A percentile compares a stretch with the other conserved stretches of the same genome.
These are phyloP conservation scores for Myathropa florea DNA, from an alignment of 2,888 invertebrate genomes.

Conservation along the genomic window DNA sequence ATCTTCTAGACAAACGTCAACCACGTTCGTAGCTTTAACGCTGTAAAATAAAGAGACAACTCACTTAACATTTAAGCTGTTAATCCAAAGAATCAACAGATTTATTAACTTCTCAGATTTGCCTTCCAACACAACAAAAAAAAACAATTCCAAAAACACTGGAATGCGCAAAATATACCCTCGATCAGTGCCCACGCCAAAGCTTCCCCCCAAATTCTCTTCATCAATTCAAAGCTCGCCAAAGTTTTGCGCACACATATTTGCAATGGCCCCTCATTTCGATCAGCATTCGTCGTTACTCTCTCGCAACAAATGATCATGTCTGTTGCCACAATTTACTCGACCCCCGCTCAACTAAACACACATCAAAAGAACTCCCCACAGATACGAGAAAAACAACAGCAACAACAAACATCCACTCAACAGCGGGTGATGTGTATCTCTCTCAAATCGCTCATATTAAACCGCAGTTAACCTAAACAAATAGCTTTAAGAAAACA, in stretches of 20 bases:
- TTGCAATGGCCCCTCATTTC: background rate
- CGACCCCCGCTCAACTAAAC: background rate
- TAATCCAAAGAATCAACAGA: no score
- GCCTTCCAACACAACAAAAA: no score
- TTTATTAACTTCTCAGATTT: no score
- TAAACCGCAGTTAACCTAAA: constrained; percentile 44
- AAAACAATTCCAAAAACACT: background rate
- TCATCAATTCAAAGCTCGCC: background rate
- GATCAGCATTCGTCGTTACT: background rate
- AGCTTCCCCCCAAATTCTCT: background rate
- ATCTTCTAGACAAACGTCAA: no score
- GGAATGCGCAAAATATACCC: background rate
- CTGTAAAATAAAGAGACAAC: no score
- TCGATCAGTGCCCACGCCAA: background rate
- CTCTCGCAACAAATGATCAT: background rate
- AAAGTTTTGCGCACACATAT: background rate
- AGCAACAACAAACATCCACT: background rate
- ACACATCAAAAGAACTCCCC: background rate
- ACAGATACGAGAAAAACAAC: background rate
- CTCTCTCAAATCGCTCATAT: constrained; percentile 37
- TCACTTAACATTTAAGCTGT: no score
- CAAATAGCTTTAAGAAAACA: constrained; percentile 8
- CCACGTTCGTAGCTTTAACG: no score
- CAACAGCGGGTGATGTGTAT: background rate
- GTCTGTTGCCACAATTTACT: background rate